Evolutionary conservation across 2,113 vertebrate genomes (phyloP).

Genomic region (Ctenodactylus gundi): DNA sequence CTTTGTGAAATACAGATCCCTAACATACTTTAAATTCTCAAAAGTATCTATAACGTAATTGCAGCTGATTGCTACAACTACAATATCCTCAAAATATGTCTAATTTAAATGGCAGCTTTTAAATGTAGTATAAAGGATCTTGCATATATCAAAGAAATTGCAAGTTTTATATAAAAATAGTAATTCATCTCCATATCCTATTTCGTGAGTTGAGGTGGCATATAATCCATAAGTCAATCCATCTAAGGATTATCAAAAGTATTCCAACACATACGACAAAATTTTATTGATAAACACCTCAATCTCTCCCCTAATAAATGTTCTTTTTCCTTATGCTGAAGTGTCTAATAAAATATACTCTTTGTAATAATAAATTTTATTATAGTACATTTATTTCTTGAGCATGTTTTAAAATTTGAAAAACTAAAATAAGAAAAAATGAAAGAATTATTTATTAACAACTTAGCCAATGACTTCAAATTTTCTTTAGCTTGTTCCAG

Average conservation of each 20-base stretch:
- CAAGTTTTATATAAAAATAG: not conserved
- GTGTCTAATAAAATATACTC: not conserved
- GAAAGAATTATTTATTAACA: not conserved
- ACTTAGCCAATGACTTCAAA: not conserved
- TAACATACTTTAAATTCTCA: not conserved
- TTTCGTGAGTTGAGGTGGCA: not conserved
- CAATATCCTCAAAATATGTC: not conserved
- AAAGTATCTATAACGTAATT: not conserved
- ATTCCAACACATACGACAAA: not conserved
- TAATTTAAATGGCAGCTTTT: slow-evolving; percentile 20
- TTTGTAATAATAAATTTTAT: not conserved
- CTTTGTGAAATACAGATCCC: not conserved
- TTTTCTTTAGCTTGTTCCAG: not conserved
- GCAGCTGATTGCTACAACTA: not conserved
- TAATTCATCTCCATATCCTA: not conserved
- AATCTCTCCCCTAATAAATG: not conserved
- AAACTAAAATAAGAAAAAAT: not conserved
- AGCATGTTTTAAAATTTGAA: not conserved
- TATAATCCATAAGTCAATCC: not conserved
- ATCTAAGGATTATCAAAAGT: not conserved
- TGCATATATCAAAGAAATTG: slow-evolving; percentile 17
- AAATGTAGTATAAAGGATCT: not conserved
- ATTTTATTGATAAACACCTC: not conserved
- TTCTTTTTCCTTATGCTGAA: not conserved
- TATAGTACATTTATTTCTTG: not conserved